A percentile compares a stretch with the other conserved stretches of the same genome.
phyloP scores from a whole-genome alignment of 2,888 invertebrate species.

The Cephus pygmeus region DNA sequence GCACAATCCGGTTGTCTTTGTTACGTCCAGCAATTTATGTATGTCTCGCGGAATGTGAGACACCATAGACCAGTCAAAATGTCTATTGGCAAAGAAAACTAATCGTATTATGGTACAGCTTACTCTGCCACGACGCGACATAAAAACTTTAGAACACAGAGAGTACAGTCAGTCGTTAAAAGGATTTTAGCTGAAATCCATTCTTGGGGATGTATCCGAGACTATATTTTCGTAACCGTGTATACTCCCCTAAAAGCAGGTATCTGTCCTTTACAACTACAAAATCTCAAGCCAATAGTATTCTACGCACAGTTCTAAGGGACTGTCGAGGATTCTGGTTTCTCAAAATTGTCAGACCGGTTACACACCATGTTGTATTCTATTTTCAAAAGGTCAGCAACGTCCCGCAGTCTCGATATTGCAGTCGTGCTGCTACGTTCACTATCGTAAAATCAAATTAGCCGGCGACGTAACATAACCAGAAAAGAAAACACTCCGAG shows the following conservation, averaged over 20 bases:
- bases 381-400: not conserved
- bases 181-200: not conserved
- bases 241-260: not conserved
- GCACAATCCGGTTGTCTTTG: not conserved
- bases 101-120: not conserved
- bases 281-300: not conserved
- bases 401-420: not conserved
- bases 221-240: not conserved
- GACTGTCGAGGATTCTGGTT: not conserved
- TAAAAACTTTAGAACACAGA: not conserved
- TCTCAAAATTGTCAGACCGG: not conserved
- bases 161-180: not conserved
- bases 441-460: not conserved
- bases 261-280: not conserved
- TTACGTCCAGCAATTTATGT: not conserved
- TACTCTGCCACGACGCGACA: too few relatives aligned
- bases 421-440: not conserved
- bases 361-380: not conserved
- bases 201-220: not conserved
- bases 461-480: not conserved
- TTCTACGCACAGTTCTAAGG: not conserved
- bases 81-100: not conserved
- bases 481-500: not conserved
- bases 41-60: not conserved
- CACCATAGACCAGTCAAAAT: not conserved